phyloP scores from a whole-genome alignment of 2,797 vertebrate genomes.

The Chaunax sp. region DNA sequence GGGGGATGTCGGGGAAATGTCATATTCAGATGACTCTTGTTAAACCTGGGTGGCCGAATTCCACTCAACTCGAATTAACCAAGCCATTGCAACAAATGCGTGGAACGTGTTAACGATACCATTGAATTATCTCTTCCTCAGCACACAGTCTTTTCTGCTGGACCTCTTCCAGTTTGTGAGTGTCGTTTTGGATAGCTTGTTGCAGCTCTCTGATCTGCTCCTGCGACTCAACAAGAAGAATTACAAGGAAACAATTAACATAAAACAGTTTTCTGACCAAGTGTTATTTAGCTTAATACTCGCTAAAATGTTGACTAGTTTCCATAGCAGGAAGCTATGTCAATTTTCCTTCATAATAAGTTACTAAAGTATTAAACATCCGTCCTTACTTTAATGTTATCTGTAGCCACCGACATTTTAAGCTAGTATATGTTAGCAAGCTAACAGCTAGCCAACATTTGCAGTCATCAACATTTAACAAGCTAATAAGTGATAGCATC shows the following conservation, averaged over 20 bases:
- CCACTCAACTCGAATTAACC: not conserved
- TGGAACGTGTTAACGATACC: conserved; percentile 25
- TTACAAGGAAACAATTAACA: not conserved
- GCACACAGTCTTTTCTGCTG: conserved; percentile 13
- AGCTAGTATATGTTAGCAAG: not conserved
- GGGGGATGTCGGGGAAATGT: not conserved
- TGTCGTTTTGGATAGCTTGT: conserved; percentile 32
- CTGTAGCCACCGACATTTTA: not conserved
- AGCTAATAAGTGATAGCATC: too few species aligned
- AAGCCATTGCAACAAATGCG: not conserved
- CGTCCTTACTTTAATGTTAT: not conserved
- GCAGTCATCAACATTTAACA: too few species aligned
- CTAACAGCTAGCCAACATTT: too few species aligned
- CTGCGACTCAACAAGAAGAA: conserved; percentile 43
- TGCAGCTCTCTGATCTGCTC: conserved; percentile 29
- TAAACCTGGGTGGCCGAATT: not conserved
- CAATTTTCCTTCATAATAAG: not conserved
- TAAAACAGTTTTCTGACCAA: too few species aligned
- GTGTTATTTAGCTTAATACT: too few species aligned
- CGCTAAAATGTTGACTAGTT: too few species aligned
- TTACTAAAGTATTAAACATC: too few species aligned
- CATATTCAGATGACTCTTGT: too few species aligned
- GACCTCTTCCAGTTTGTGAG: conserved; percentile 33
- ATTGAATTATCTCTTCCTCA: conserved; percentile 32
- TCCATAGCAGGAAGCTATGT: not conserved